These are phyloP conservation scores for Tholera decimalis DNA, from an alignment of 2,888 invertebrate genomes.

Conservation along the genomic window DNA sequence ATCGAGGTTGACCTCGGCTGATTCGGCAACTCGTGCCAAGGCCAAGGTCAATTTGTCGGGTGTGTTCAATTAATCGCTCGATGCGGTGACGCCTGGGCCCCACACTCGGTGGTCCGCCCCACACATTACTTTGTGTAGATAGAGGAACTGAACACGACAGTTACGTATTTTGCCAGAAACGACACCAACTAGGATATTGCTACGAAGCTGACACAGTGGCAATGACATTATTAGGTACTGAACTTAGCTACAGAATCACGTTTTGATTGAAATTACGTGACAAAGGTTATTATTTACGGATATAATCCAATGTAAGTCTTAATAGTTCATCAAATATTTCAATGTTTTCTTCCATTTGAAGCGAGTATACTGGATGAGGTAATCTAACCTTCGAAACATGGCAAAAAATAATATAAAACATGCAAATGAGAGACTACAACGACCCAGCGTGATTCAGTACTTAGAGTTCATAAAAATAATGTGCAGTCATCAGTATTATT, in stretches of 20 bases:
- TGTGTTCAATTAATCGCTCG: slow-evolving; percentile 85
- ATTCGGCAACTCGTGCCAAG: slow-evolving; percentile 90
- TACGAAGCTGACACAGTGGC: slow-evolving; percentile 15
- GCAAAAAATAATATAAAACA: slow-evolving; percentile 75
- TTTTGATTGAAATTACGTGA: slow-evolving; percentile 1
- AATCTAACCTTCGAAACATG: slow-evolving; percentile 77
- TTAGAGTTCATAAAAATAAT: slow-evolving; percentile 68
- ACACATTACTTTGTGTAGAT: slow-evolving; percentile 35
- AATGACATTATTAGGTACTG: slow-evolving; percentile 14
- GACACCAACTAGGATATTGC: slow-evolving; percentile 7
- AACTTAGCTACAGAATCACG: slow-evolving; percentile 4
- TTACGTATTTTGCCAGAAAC: slow-evolving; percentile 27
- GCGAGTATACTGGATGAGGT: slow-evolving; percentile 70
- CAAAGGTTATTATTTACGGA: slow-evolving; percentile 6
- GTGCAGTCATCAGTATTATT: slow-evolving; percentile 61
- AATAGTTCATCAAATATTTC: slow-evolving; percentile 1
- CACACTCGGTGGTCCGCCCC: slow-evolving; percentile 40
- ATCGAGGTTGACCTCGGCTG: slow-evolving; percentile 86
- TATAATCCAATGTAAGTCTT: background rate
- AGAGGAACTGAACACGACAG: slow-evolving; percentile 18
- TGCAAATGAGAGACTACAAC: slow-evolving; percentile 74
- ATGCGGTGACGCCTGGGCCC: slow-evolving; percentile 73
- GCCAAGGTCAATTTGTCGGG: slow-evolving; percentile 86
- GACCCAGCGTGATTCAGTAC: slow-evolving; percentile 77
- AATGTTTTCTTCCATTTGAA: slow-evolving; percentile 33